Percentiles rank a stretch among this genome's conserved stretches.
Evolutionary conservation across 2,113 vertebrate species (phyloP).

Genomic region (Dolichallabes microphthalmus): DNA sequence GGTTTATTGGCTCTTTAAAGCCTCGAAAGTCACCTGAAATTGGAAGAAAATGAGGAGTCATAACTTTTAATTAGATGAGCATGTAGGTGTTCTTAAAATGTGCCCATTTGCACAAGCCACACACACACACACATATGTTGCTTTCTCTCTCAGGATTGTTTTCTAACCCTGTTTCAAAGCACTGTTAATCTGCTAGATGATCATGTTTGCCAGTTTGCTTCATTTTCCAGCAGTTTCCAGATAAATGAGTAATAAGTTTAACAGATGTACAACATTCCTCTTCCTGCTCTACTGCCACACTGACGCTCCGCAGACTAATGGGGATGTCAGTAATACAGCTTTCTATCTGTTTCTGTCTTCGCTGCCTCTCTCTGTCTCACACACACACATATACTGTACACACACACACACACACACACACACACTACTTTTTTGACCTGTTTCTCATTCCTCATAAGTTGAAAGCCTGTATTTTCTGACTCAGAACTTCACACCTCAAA

Average conservation of each 20-base stretch:
- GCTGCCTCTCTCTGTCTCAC: background rate
- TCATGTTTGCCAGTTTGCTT: slow-evolving; percentile 47
- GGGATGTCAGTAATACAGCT: background rate
- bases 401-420: background rate
- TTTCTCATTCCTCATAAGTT: background rate
- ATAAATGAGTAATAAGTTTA: slow-evolving; percentile 52
- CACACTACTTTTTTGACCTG: background rate
- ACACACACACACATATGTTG: background rate
- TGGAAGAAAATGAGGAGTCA: background rate
- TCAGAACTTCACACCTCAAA: background rate
- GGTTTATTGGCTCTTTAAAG: background rate
- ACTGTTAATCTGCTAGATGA: slow-evolving; percentile 28
- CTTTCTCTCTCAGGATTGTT: background rate
- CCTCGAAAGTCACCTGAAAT: slow-evolving; percentile 2
- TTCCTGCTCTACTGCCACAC: slow-evolving; percentile 4
- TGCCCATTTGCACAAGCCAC: background rate
- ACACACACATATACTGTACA: background rate
- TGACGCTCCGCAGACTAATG: slow-evolving; percentile 22
- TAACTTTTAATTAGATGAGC: slow-evolving; percentile 4
- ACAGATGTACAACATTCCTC: slow-evolving; percentile 42
- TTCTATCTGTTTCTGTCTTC: too few species aligned
- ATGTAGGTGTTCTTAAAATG: background rate
- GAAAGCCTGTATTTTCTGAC: background rate
- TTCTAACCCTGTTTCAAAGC: slow-evolving; percentile 4
- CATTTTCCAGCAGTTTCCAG: slow-evolving; percentile 45